A percentile compares a stretch with the other conserved stretches of the same genome.
Conservation (phyloP, 2,888 invertebrate genomes). For the Antheraea yamamai region DNA sequence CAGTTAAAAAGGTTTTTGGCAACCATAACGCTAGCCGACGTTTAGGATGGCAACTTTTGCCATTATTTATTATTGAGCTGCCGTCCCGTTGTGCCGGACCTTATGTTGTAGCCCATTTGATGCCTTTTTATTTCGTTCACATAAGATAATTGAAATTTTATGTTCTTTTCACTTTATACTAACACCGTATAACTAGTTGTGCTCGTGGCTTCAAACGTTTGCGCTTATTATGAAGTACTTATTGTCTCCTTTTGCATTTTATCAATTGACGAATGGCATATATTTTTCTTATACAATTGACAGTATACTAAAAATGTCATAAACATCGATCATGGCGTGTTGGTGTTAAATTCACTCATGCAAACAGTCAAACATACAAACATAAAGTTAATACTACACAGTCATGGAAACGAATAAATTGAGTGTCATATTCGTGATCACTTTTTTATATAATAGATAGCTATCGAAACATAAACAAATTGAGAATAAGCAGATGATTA, state of each 20-base stretch:
- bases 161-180: conserved; percentile 10
- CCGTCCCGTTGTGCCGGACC: conserved; percentile 38
- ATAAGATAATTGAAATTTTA: conserved; percentile 16
- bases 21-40: conserved; percentile 38
- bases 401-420: background rate
- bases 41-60: conserved; percentile 45
- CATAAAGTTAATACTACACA: too few relatives aligned
- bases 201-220: background rate
- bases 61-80: conserved; percentile 55
- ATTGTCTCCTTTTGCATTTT: background rate
- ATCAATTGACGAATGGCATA: background rate
- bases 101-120: conserved; percentile 30
- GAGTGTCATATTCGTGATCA: too few relatives aligned
- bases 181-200: background rate
- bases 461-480: too few relatives aligned
- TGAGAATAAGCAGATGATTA: too few relatives aligned
- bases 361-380: too few relatives aligned
- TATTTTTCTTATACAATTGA: background rate
- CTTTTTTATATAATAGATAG: too few relatives aligned
- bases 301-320: background rate
- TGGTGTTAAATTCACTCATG: background rate
- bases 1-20: conserved; percentile 17
- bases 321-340: background rate
- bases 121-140: conserved; percentile 25
- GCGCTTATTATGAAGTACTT: background rate